Evolutionary conservation across 2,797 vertebrate genomes (phyloP).

Genomic region (Natrix natrix): DNA sequence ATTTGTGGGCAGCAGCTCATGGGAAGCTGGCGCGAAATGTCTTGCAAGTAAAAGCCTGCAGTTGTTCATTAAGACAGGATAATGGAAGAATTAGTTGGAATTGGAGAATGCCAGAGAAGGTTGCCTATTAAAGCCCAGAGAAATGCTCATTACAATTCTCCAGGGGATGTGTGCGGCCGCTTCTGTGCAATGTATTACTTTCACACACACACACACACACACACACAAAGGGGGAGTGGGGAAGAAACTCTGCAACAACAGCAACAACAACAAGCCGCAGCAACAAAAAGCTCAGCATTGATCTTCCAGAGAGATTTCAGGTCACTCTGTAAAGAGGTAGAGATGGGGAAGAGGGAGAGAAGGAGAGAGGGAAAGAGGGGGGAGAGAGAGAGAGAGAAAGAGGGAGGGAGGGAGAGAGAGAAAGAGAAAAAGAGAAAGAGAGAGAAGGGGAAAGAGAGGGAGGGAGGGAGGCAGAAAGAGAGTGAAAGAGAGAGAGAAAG

Average conservation of each 20-base stretch:
- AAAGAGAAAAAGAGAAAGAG: too few relatives aligned
- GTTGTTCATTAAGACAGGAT: conserved; percentile 20
- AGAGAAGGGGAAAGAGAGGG: too few relatives aligned
- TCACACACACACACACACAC: background rate
- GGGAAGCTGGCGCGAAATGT: background rate
- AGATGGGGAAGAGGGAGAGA: background rate
- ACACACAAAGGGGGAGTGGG: background rate
- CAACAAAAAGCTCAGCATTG: background rate
- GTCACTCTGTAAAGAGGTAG: background rate
- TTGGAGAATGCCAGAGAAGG: conserved; percentile 6
- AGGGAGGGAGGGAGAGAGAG: too few relatives aligned
- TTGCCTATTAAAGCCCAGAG: background rate
- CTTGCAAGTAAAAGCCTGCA: background rate
- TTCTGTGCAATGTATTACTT: background rate
- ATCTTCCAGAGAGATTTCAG: background rate
- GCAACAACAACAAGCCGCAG: background rate
- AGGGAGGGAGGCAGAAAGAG: too few relatives aligned
- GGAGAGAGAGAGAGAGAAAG: too few relatives aligned
- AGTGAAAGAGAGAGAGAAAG: too few relatives aligned
- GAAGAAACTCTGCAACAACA: background rate
- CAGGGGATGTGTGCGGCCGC: background rate
- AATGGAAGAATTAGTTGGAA: conserved; percentile 17
- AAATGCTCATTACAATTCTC: conserved; percentile 1
- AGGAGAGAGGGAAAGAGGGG: too few relatives aligned
- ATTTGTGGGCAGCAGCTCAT: background rate